Evolutionary conservation across 2,113 vertebrate genomes (phyloP), one percentile per base, ranked within the genome.

Genomic region (Brachyhypopomus gauderio): DNA sequence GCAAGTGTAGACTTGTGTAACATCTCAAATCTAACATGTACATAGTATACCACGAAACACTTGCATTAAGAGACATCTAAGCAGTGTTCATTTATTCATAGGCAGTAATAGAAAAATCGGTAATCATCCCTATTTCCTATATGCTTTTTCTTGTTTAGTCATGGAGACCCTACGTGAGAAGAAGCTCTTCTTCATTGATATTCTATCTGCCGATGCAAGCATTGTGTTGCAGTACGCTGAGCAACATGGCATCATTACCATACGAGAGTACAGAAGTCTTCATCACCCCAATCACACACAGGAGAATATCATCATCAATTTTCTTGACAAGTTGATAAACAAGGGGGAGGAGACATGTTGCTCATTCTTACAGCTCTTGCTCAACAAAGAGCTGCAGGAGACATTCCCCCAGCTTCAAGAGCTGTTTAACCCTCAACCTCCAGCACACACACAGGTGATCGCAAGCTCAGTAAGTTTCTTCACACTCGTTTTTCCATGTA

Each of bases 221-320:
- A 62, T 80, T 0, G 86, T 93, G 60, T 85, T 92, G 38, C 75
- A 88, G 77, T 73, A 90, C 38, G 85, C 83, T 0, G 0, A 56
- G 0, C 69, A 88, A 80, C 70, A 60, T 0, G 0, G 64, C 0
- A 71, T 93, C 30, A 88, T 93, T 36, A 92, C 88, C 1, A 0
- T 0, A 0, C 82, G 90, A 0, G 92, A 93, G 1, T 92, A 92
- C 85, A 56, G 3, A 1, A 90, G 89, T n/a, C 85, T 92, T 0
- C 88, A 30, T 36, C 90, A 87, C 59, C n/a, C 22, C 1, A 59
- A 79, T 36, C 11, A 79, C 55, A 71, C 77, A 2, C 17, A 12
- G 3, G 55, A 71, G 55, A 30, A 14, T 17, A 71, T 79, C 55
- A 52, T 79, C 14, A 60, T 45, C 20, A 71, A 71, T 4, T 67